Conservation (phyloP, 2,113 vertebrate genomes). For the Cromileptes altivelis region DNA sequence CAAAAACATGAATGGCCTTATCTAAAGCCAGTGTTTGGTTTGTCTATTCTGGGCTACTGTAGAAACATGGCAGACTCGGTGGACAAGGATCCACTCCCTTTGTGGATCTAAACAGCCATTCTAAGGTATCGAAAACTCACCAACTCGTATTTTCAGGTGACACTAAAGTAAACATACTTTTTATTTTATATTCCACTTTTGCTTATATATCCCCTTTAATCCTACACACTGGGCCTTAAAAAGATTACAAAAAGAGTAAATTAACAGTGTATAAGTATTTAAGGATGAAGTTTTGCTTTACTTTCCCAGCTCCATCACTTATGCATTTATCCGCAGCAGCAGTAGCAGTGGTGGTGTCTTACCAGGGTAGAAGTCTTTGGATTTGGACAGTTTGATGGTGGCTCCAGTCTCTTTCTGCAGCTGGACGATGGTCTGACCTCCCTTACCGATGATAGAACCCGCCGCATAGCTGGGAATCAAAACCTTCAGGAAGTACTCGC, state of each 20-base stretch:
- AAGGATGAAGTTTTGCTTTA: not conserved
- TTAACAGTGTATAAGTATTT: not conserved
- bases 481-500: constrained; percentile 96
- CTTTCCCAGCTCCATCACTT: not conserved
- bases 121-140: no score
- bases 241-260: not conserved
- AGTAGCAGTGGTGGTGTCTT: constrained; percentile 55
- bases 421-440: constrained; percentile 96
- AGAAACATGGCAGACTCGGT: no score
- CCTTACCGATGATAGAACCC: constrained; percentile 95
- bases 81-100: no score
- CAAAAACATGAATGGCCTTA: no score
- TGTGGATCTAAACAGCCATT: no score
- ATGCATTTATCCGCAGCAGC: constrained; percentile 3
- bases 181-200: no score
- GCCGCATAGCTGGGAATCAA: constrained; percentile 96
- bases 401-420: constrained; percentile 95
- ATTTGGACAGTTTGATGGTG: constrained; percentile 97
- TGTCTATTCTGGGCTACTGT: no score
- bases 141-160: no score
- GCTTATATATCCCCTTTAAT: no score
- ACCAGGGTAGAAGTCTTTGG: constrained; percentile 98
- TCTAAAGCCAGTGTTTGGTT: no score
- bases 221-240: no score
- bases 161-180: no score